phyloP scores from a whole-genome alignment of 1,140 invertebrate species.

The Glossosoma conforme region DNA sequence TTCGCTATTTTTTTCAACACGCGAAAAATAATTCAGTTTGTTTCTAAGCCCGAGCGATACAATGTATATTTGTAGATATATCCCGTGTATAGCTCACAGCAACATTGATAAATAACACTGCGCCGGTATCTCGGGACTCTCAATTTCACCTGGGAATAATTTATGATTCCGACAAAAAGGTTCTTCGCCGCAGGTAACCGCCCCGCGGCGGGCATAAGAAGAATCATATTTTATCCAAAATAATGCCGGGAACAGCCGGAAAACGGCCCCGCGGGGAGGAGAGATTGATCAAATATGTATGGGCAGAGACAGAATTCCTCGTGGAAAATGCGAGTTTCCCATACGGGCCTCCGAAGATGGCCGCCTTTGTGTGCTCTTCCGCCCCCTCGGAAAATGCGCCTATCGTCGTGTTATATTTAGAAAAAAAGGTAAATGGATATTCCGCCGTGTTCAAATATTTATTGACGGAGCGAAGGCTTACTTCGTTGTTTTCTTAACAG shows the following conservation, averaged over 20 bases:
- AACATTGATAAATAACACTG: no score
- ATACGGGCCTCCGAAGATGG: no score
- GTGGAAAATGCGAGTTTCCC: no score
- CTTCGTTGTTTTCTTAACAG: no score
- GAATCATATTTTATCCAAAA: constrained; percentile 32
- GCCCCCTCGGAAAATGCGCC: no score
- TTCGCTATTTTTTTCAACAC: no score
- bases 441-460: background rate
- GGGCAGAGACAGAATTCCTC: constrained; percentile 13
- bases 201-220: constrained; percentile 24
- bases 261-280: constrained; percentile 28
- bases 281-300: constrained; percentile 31
- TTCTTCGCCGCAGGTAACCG: constrained; percentile 17
- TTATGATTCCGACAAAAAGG: constrained; percentile 26
- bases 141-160: constrained; percentile 28
- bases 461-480: background rate
- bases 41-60: no score
- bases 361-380: no score
- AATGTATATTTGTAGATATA: no score
- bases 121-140: constrained; percentile 15
- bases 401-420: constrained; percentile 2
- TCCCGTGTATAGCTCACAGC: no score
- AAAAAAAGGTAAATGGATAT: background rate
- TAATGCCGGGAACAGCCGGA: constrained; percentile 27
- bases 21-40: no score